Evolutionary conservation across 35 echinoderm and acorn worm species (phyloP).

Genomic region (Hemicentrotus pulcherrimus): DNA sequence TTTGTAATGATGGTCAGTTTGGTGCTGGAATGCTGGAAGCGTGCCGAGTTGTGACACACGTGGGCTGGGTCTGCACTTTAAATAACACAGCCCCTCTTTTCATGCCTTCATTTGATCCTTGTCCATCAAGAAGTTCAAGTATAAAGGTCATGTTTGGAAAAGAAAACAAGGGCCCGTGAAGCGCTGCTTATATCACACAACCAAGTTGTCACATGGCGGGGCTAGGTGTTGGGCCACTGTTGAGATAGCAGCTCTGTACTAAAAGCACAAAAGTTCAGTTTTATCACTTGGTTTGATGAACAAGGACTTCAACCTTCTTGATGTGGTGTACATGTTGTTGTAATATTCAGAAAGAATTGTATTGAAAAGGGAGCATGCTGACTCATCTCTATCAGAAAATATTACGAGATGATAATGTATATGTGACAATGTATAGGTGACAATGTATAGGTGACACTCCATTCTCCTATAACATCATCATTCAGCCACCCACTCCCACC

Average conservation of each 20-base stretch:
- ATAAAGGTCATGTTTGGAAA: neutral
- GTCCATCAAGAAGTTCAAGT: neutral
- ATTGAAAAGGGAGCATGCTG: neutral
- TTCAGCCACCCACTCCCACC: no score
- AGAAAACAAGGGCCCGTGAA: neutral
- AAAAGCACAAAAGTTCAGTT: neutral
- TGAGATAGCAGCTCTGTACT: neutral
- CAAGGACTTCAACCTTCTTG: neutral
- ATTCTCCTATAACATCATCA: no score
- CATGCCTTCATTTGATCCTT: neutral
- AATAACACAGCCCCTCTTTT: neutral
- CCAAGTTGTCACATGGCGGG: neutral
- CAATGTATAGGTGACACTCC: no score
- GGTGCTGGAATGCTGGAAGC: neutral
- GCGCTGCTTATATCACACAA: neutral
- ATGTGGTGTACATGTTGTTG: neutral
- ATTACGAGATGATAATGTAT: neutral
- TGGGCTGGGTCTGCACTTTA: neutral
- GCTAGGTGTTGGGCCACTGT: neutral
- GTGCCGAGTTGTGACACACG: neutral
- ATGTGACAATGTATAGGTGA: no score
- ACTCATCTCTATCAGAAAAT: neutral
- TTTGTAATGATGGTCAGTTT: neutral
- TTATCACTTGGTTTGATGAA: neutral
- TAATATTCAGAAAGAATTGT: neutral